Conservation (phyloP, 2,888 invertebrate species). For the Morpho helenor region DNA sequence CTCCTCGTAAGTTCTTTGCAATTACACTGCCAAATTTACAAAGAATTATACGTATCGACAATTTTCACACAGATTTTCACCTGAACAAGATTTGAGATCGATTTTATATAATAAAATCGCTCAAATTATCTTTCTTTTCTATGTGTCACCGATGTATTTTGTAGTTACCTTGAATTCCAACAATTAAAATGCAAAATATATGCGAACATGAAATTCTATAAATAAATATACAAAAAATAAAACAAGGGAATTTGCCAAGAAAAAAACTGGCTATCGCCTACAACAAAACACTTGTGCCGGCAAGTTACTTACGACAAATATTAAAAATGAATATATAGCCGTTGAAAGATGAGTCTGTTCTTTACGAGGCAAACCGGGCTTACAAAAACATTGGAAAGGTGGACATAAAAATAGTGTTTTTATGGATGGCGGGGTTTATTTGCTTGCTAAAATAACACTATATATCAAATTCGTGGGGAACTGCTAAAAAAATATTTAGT, state of each 20-base stretch:
- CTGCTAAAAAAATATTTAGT: too few relatives aligned
- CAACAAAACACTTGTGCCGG: slow-evolving; percentile 15
- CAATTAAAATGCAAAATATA: slow-evolving; percentile 30
- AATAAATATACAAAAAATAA: slow-evolving; percentile 30
- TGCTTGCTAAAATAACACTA: too few relatives aligned
- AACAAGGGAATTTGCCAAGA: slow-evolving; percentile 36
- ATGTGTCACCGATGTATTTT: slow-evolving; percentile 1
- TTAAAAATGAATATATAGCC: slow-evolving; percentile 11
- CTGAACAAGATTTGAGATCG: too few relatives aligned
- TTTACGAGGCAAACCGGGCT: neutral
- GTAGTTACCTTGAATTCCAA: slow-evolving; percentile 16
- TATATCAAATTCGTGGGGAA: too few relatives aligned
- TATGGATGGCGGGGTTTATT: too few relatives aligned
- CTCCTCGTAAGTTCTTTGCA: neutral
- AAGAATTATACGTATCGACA: too few relatives aligned
- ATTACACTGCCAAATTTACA: too few relatives aligned
- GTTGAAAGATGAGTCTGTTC: slow-evolving; percentile 15
- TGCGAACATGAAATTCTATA: slow-evolving; percentile 29
- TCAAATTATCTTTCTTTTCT: too few relatives aligned
- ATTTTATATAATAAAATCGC: too few relatives aligned
- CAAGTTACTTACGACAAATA: slow-evolving; percentile 15
- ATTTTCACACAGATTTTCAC: too few relatives aligned
- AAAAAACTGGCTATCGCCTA: slow-evolving; percentile 31
- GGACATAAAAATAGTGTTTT: too few relatives aligned
- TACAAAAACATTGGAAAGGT: neutral